These are phyloP conservation scores for Drosophila grimshawi DNA, from an alignment of 1,140 invertebrate genomes.

Conservation along the genomic window DNA sequence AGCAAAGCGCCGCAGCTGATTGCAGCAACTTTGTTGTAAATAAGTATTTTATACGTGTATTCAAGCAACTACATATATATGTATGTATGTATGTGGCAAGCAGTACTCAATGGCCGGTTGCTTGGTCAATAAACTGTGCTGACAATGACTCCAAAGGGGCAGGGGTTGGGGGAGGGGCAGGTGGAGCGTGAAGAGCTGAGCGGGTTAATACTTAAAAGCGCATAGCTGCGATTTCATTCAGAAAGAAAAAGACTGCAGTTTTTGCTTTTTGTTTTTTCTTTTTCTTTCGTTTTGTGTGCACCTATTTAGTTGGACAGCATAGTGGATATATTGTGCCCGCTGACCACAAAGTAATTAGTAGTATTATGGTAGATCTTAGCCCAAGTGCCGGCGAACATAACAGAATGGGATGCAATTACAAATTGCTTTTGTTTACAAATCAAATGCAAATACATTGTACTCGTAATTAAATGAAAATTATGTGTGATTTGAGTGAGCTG, in stretches of 20 bases:
- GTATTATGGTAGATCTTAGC: background rate
- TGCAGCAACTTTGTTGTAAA: conserved; percentile 48
- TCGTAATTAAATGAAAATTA: conserved; percentile 65
- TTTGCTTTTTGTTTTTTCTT: conserved; percentile 16
- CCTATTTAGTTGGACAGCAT: conserved; percentile 12
- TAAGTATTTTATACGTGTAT: conserved; percentile 21
- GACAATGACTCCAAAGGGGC: conserved; percentile 40
- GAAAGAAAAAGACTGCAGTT: conserved; percentile 53
- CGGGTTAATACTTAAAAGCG: conserved; percentile 30
- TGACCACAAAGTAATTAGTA: background rate
- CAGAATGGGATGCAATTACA: conserved; percentile 53
- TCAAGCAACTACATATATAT: background rate
- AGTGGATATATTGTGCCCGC: background rate
- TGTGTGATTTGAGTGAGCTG: conserved; percentile 43
- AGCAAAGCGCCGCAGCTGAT: conserved; percentile 52
- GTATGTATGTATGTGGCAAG: conserved; percentile 10
- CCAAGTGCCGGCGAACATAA: conserved; percentile 2
- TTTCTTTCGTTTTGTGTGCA: background rate
- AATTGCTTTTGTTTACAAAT: conserved; percentile 61
- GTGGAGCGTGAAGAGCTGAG: too few species aligned
- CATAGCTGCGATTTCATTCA: conserved; percentile 65
- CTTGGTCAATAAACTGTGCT: conserved; percentile 71
- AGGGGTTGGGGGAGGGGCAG: background rate
- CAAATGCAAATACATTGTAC: conserved; percentile 63
- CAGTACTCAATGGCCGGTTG: conserved; percentile 31